These are phyloP conservation scores for Tinea trinotella DNA, from an alignment of 2,888 invertebrate genomes.

Conservation along the genomic window DNA sequence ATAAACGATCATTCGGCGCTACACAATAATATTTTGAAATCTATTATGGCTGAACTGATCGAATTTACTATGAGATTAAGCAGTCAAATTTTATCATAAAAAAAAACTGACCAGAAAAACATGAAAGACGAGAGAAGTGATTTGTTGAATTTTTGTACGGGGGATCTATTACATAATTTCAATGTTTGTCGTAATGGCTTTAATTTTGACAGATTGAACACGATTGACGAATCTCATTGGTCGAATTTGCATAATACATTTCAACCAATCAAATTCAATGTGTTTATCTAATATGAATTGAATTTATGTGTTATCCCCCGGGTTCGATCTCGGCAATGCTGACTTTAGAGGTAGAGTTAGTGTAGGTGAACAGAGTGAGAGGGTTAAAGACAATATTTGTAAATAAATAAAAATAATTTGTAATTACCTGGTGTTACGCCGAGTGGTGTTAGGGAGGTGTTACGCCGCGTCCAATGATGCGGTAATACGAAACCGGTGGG, in stretches of 20 bases:
- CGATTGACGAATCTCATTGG: no score
- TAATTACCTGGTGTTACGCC: conserved; percentile 69
- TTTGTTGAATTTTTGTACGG: no score
- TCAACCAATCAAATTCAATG: no score
- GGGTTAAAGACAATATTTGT: conserved; percentile 75
- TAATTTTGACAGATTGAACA: no score
- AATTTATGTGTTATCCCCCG: no score
- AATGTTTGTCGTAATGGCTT: no score
- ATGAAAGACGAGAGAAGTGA: neutral
- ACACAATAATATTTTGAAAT: conserved; percentile 13
- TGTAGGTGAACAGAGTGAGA: conserved; percentile 70
- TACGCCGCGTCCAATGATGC: conserved; percentile 41
- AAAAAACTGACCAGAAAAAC: neutral
- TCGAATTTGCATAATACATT: no score
- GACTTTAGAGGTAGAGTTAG: conserved; percentile 53
- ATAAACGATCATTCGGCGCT: neutral
- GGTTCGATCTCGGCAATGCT: conserved; percentile 55
- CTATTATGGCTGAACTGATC: conserved; percentile 55
- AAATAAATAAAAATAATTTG: conserved; percentile 58
- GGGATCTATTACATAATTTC: no score
- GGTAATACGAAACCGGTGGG: conserved; percentile 69
- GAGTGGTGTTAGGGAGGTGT: conserved; percentile 58
- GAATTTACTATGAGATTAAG: conserved; percentile 71
- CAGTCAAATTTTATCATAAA: conserved; percentile 37
- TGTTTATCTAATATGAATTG: no score